Evolutionary conservation across 2,888 invertebrate genomes (phyloP), one percentile per base, ranked within the genome.

Genomic region (Pseudococcus longispinus): DNA sequence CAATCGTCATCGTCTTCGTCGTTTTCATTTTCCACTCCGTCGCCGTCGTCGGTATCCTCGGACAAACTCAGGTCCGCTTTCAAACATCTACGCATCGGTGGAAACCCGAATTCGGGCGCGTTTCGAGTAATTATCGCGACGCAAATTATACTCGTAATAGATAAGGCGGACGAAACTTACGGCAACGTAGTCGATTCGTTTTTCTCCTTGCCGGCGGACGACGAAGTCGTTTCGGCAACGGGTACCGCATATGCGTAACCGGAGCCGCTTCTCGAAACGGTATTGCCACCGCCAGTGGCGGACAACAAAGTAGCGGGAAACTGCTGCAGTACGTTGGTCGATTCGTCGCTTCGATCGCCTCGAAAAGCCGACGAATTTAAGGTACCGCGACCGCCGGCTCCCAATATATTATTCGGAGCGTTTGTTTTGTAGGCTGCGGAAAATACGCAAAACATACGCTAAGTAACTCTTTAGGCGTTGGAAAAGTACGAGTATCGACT

Each of bases 21-120:
- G 26, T 83, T 37, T 1, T 83, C 65, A 11, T 42, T 26, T 20
- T 83, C 82, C 18, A 29, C 42, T 20, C 74, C 77, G 18, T 44
- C 80, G 37, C 80, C 87, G 2, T 87, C 87, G 44, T 87, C 87
- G 23, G 82, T 87, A 60, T 87, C 87, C 26, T 87, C 87, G 6
- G 87, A 87, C 37, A 87, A 82, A 42, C 82, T 87, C 13, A 87
- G 82, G 42, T 87, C 82, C 15, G 74, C 32, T 55, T 74, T 74
- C 32, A 80, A 51, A 87, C 23, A 65, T 15, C 87, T 87, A 37
- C 15, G 13, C 42, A 80, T 18, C n/a, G 9, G 37, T 37, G n/a
- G 6, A 37, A n/a, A 51, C 0, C n/a, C 44, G 51, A 0, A 51
- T 46, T 46, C 46, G 46, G 37, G 37, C 37, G 37, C 37, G 37